Evolutionary conservation across 2,113 vertebrate species (phyloP), one percentile per base, ranked within the genome.

Genomic region (Scortum barcoo): DNA sequence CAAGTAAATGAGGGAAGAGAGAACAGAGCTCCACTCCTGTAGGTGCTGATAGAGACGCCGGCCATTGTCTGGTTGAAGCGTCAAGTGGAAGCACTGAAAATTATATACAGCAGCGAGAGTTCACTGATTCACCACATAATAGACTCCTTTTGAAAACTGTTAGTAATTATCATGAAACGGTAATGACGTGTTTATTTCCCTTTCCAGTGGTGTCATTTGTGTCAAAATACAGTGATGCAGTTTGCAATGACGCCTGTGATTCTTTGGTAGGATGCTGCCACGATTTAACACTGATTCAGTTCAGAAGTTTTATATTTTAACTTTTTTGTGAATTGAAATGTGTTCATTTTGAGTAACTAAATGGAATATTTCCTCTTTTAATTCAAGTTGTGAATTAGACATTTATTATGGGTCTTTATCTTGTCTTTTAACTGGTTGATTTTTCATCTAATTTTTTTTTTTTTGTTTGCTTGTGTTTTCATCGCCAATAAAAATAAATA

Each of bases 1-100:
- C 62, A 0, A 53, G 56, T 81, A 84, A 86, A 90, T 88, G 61
- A 77, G 71, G 67, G 62, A 36, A 24, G 17, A 33, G 44, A 53
- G 14, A 78, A 40, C 42, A 30, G 48, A 57, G 38, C 76, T 67
- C 50, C 56, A n/a, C 54, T 80, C 61, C n/a, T 68, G 46, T 63
- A 54, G 58, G n/a, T 3, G 24, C 51, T 36, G 73, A 88, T 22
- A 5, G 30, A 67, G 63, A 72, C 19, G 10, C 61, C 2, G 30
- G 22, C 36, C 30, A 60, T 81, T 74, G 76, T 82, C 12, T 4
- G 40, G 56, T 40, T 62, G 44, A 80, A 42, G 33, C 5, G 5
- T 56, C 17, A 65, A 28, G 58, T 16, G 65, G 62, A 63, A 38
- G 28, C 40, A 17, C 22, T 63, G 26, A 10, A 19, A 38, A 62